A percentile compares a stretch with the other conserved stretches of the same genome.
phyloP scores from a whole-genome alignment of 2,113 vertebrate species.

The Pelobates fuscus region DNA sequence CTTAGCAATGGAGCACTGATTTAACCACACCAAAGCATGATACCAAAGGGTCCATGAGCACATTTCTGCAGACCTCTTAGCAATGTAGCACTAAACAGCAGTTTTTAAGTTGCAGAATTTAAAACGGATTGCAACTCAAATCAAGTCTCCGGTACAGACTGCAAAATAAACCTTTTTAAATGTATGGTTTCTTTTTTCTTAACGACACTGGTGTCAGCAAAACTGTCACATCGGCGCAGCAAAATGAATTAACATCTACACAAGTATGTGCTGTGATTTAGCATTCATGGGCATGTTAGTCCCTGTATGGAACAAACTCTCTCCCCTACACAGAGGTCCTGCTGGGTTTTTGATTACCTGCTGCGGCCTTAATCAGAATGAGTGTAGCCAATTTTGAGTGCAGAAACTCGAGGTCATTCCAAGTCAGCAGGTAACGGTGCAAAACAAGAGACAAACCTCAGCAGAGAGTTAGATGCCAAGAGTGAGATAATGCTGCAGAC shows the following conservation, averaged over 20 bases:
- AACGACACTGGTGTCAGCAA: not conserved
- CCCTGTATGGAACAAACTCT: constrained; percentile 1
- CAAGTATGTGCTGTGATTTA: constrained; percentile 4
- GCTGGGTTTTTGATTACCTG: constrained; percentile 42
- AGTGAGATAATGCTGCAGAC: constrained; percentile 13
- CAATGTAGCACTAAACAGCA: no score
- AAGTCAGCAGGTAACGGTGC: constrained; percentile 27
- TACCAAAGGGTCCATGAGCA: no score
- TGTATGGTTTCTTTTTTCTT: no score
- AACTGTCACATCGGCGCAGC: constrained; percentile 11
- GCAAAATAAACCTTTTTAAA: no score
- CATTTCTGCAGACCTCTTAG: no score
- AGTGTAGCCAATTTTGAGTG: constrained; percentile 33
- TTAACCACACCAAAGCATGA: no score
- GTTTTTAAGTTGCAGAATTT: no score
- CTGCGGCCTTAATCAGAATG: constrained; percentile 38
- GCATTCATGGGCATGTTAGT: constrained; percentile 3
- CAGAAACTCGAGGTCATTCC: constrained; percentile 19
- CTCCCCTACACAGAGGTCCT: constrained; percentile 2
- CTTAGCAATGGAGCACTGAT: no score
- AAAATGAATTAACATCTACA: constrained; percentile 20
- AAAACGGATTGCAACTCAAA: no score
- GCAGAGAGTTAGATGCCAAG: constrained; percentile 22
- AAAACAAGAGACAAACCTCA: not conserved
- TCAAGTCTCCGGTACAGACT: no score